Evolutionary conservation across 1,140 invertebrate genomes (phyloP).

Genomic region (Andrena cerasifolii): DNA sequence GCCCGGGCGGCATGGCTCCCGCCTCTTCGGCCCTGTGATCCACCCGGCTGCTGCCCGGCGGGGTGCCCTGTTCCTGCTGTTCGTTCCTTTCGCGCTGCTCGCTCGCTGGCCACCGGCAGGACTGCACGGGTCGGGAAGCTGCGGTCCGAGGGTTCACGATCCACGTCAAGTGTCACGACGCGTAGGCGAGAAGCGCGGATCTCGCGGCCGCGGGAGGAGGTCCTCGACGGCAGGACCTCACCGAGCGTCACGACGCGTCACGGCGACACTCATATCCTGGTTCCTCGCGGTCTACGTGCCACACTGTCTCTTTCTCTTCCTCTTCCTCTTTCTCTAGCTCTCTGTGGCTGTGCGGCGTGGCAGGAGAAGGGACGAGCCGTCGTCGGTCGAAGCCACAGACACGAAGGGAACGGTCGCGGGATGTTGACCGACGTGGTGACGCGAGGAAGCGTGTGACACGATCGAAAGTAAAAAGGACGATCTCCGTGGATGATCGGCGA

Average conservation of each 20-base stretch:
- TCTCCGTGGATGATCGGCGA: conserved; percentile 47
- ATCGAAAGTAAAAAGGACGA: conserved; percentile 18
- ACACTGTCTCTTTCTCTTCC: too few species aligned
- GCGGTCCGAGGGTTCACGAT: neutral
- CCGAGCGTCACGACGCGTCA: conserved; percentile 40
- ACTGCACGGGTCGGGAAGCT: neutral
- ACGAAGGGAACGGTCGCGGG: too few species aligned
- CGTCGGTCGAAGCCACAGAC: too few species aligned
- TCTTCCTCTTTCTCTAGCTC: neutral
- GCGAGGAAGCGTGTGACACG: neutral
- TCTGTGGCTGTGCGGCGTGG: neutral
- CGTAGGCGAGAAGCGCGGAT: too few species aligned
- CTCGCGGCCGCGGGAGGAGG: conserved; percentile 3
- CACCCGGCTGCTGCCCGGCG: conserved; percentile 59
- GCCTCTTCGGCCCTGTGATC: conserved; percentile 65
- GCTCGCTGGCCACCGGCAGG: neutral
- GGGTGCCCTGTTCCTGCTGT: conserved; percentile 47
- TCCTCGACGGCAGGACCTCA: conserved; percentile 33
- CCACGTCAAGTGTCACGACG: neutral
- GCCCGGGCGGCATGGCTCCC: conserved; percentile 81
- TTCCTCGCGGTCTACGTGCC: conserved; percentile 6
- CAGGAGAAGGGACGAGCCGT: neutral
- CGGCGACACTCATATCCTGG: conserved; percentile 35
- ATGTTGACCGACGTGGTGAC: too few species aligned
- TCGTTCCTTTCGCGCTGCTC: conserved; percentile 12